Conservation (phyloP, 1,140 invertebrate species). For the Drosophila mayri region DNA sequence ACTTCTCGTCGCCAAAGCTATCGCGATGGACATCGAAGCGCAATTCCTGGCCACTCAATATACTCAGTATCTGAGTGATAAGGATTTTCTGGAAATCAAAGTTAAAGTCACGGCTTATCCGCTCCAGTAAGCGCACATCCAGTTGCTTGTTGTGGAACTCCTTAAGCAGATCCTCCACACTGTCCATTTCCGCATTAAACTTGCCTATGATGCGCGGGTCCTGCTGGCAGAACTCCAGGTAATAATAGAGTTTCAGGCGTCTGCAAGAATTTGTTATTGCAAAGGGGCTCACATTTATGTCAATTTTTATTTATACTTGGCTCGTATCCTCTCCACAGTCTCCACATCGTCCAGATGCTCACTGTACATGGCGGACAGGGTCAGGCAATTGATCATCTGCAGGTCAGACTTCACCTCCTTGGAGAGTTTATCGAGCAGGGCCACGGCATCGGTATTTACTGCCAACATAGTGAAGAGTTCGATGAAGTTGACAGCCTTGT, state of each 20-base stretch:
- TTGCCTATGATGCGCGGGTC: slow-evolving; percentile 73
- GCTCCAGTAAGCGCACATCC: slow-evolving; percentile 68
- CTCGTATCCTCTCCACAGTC: slow-evolving; percentile 56
- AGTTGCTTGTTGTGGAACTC: slow-evolving; percentile 77
- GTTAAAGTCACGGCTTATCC: slow-evolving; percentile 76
- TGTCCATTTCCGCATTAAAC: slow-evolving; percentile 75
- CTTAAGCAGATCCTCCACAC: slow-evolving; percentile 73
- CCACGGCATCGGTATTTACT: slow-evolving; percentile 52
- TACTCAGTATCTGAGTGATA: slow-evolving; percentile 74
- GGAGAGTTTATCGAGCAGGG: slow-evolving; percentile 60
- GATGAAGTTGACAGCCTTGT: slow-evolving; percentile 72
- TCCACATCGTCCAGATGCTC: slow-evolving; percentile 61
- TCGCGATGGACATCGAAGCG: slow-evolving; percentile 76
- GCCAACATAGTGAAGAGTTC: slow-evolving; percentile 75
- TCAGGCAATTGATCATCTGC: slow-evolving; percentile 75
- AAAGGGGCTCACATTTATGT: neutral
- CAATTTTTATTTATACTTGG: slow-evolving; percentile 32
- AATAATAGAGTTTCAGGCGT: slow-evolving; percentile 78
- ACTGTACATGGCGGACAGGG: slow-evolving; percentile 78
- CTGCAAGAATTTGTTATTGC: slow-evolving; percentile 21
- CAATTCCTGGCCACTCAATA: slow-evolving; percentile 69
- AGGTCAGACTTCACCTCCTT: slow-evolving; percentile 74
- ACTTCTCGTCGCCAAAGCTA: slow-evolving; percentile 76
- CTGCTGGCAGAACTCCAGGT: slow-evolving; percentile 79
- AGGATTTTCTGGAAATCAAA: slow-evolving; percentile 80